Conservation (phyloP, 2,113 vertebrate species). For the Muntiacus muntjak region DNA sequence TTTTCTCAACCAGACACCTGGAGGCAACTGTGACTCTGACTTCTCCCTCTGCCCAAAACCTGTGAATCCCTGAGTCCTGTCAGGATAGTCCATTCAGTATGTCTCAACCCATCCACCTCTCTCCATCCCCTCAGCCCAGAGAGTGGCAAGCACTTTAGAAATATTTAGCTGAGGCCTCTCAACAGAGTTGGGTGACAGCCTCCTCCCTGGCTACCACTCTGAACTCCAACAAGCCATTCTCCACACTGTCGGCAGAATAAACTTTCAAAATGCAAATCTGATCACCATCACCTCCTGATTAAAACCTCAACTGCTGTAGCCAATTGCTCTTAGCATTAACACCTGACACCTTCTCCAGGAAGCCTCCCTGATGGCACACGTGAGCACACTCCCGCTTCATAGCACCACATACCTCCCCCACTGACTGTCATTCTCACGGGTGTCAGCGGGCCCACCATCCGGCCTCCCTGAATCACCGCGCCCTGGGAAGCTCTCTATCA, state of each 20-base stretch:
- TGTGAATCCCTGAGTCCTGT: background rate
- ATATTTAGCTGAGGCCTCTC: background rate
- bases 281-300: too few relatives aligned
- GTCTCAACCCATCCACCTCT: background rate
- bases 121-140: accelerated
- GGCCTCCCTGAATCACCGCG: accelerated
- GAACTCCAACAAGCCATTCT: background rate
- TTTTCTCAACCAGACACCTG: background rate
- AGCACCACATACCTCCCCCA: accelerated
- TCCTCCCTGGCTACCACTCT: background rate
- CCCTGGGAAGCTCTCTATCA: background rate
- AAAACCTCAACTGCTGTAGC: background rate
- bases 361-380: background rate
- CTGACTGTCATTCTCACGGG: accelerated
- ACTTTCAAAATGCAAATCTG: background rate
- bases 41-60: background rate
- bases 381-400: accelerated
- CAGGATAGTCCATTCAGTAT: accelerated
- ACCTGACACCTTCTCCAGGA: background rate
- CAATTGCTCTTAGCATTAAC: background rate
- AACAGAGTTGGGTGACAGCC: background rate
- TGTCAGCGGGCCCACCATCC: accelerated
- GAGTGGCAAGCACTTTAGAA: background rate
- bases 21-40: background rate
- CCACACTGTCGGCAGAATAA: background rate